Base-by-base conservation (phyloP, 2,113 vertebrate species). In the Leucopternis melanops region DNA sequence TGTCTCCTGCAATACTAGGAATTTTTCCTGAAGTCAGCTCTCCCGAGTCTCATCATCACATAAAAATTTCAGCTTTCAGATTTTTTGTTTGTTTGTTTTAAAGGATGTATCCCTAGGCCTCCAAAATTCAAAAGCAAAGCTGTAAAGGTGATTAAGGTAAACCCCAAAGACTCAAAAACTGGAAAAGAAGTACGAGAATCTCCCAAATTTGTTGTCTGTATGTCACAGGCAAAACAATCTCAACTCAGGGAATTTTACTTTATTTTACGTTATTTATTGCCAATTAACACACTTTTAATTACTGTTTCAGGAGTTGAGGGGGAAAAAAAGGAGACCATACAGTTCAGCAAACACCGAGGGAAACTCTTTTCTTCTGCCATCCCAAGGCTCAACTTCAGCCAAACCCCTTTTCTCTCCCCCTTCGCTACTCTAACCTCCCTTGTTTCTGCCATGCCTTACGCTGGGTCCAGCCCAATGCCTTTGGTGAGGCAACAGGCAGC, bases 11-110 rank as follows among this genome's bases (percentile, higher is more conserved):
- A 75, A 81, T 8, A 81, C 22, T 0, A 69, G 61, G 26, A 34
- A 20, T 57, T 95, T 81, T 81, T 86, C 77, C 81, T 75, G 49
- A 57, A 75, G 81, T 14, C 70, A 81, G 31, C 65, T 92, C 42
- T 52, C 54, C 32, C 6, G 67, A 69, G 32, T 57, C 72, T 75
- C 52, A 69, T 29, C n/a, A 59, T 36, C 19, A 47, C 52, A 36
- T 5, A 82, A 85, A 88, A 82, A 81, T 14, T 45, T 50, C 75
- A 63, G 55, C 47, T 85, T 92, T 80, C 61, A 40, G 54, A 15
- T 67, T 42, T 72, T 72, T n/a, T 57, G 8, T 4, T 7, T 55
- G 6, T 16, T 62, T 21, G 23, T 44, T 50, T 50, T 3, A 44
- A 71, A 55, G 19, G 7, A 25, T n/a, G 1, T 32, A 50, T 38